Conservation (phyloP, 53 echinoderm and acorn worm genomes). For the Holothuria leucospilota region DNA sequence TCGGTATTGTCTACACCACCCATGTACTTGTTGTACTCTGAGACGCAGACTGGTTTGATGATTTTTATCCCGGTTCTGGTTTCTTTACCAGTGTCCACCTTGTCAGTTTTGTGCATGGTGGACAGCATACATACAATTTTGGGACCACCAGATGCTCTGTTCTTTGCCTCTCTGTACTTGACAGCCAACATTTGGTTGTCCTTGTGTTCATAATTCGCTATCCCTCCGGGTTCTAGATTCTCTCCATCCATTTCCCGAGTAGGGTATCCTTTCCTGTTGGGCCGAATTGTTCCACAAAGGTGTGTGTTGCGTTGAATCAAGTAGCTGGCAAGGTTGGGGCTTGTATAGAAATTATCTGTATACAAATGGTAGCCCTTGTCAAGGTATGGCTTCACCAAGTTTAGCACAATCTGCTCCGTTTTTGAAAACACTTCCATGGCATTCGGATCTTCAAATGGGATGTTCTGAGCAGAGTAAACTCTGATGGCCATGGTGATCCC, state of each 20-base stretch:
- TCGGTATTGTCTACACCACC: constrained; percentile 21
- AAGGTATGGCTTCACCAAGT: constrained; percentile 56
- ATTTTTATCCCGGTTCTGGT: constrained; percentile 7
- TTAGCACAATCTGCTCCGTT: constrained; percentile 42
- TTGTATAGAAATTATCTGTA: constrained; percentile 62
- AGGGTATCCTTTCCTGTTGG: constrained; percentile 40
- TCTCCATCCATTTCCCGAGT: constrained; percentile 22
- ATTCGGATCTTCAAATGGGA: constrained; percentile 15
- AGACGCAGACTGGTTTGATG: constrained; percentile 36
- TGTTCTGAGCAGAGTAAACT: constrained; percentile 31
- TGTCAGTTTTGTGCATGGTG: constrained; percentile 26
- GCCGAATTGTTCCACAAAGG: constrained; percentile 58
- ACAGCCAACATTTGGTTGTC: constrained; percentile 56
- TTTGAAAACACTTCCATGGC: neutral
- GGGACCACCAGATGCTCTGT: constrained; percentile 3
- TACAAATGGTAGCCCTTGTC: constrained; percentile 58
- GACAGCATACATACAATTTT: constrained; percentile 36
- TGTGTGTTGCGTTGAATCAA: constrained; percentile 48
- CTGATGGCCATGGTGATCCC: constrained; percentile 56
- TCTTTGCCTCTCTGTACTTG: constrained; percentile 42
- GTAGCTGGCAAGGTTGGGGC: constrained; percentile 48
- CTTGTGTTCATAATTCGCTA: constrained; percentile 22
- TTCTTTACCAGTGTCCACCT: constrained; percentile 24
- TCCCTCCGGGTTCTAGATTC: constrained; percentile 42
- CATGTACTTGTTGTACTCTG: constrained; percentile 27